These are phyloP conservation scores for Trichogramma dendrolimi DNA, from an alignment of 2,888 invertebrate genomes.

Conservation along the genomic window DNA sequence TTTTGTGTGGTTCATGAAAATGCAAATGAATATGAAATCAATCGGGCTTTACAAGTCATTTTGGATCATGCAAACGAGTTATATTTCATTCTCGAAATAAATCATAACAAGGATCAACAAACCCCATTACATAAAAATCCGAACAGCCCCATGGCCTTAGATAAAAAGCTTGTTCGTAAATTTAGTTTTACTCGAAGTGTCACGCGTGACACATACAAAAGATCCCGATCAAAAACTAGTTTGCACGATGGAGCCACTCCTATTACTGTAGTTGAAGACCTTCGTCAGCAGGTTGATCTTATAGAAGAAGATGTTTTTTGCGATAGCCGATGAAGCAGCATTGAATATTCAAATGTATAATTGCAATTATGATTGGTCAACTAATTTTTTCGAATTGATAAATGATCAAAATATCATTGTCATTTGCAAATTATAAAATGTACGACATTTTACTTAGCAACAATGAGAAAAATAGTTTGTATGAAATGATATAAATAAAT, in stretches of 20 bases:
- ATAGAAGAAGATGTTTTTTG: too few species aligned
- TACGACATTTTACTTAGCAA: too few species aligned
- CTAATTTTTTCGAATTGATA: too few species aligned
- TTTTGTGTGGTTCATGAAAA: conserved; percentile 80
- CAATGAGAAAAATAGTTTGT: too few species aligned
- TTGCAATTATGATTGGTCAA: too few species aligned
- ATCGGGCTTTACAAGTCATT: conserved; percentile 63
- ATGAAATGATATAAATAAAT: too few species aligned
- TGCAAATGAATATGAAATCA: conserved; percentile 70
- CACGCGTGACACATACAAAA: conserved; percentile 56
- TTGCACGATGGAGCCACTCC: conserved; percentile 58
- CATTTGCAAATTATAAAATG: too few species aligned
- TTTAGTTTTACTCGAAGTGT: conserved; percentile 60
- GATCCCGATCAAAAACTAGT: conserved; percentile 55
- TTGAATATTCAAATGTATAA: too few species aligned
- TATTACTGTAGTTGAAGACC: conserved; percentile 55
- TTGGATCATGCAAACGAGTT: conserved; percentile 60
- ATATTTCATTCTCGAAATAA: conserved; percentile 36
- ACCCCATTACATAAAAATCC: conserved; percentile 44
- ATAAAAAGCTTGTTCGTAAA: conserved; percentile 56
- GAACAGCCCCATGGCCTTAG: conserved; percentile 53
- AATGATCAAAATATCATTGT: too few species aligned
- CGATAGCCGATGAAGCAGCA: too few species aligned
- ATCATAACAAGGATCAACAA: neutral
- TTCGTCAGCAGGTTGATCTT: too few species aligned